phyloP scores from a whole-genome alignment of 2,888 invertebrate species.

The Lasioglossum zephyrum region DNA sequence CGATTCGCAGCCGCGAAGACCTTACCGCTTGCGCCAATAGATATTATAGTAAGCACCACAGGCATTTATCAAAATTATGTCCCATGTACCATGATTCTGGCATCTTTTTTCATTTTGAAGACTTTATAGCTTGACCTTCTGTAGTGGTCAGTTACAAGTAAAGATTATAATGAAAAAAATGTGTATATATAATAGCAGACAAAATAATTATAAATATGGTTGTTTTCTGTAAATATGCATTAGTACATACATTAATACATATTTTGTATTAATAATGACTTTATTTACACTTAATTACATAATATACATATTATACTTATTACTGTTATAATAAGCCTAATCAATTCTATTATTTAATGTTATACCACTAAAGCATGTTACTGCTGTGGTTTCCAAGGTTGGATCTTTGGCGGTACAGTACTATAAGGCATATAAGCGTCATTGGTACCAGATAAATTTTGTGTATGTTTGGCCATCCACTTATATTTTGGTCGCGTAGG shows the following conservation, averaged over 20 bases:
- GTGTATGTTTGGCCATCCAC: constrained; percentile 94
- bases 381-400: constrained; percentile 90
- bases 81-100: too few relatives aligned
- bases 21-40: too few relatives aligned
- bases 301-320: constrained; percentile 36
- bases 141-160: background rate
- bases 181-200: too few relatives aligned
- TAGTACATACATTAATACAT: constrained; percentile 2
- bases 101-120: too few relatives aligned
- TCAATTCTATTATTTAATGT: constrained; percentile 22
- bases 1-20: too few relatives aligned
- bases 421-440: constrained; percentile 94
- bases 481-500: constrained; percentile 90
- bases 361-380: constrained; percentile 21
- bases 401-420: constrained; percentile 94
- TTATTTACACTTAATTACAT: constrained; percentile 64
- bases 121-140: too few relatives aligned
- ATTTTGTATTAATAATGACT: constrained; percentile 27
- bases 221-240: background rate
- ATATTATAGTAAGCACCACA: too few relatives aligned
- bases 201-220: too few relatives aligned
- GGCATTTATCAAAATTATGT: too few relatives aligned
- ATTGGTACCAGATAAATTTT: constrained; percentile 93
- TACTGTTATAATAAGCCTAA: constrained; percentile 29
- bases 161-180: background rate